Conservation (phyloP, 2,113 vertebrate species). For the Strigops habroptila region DNA sequence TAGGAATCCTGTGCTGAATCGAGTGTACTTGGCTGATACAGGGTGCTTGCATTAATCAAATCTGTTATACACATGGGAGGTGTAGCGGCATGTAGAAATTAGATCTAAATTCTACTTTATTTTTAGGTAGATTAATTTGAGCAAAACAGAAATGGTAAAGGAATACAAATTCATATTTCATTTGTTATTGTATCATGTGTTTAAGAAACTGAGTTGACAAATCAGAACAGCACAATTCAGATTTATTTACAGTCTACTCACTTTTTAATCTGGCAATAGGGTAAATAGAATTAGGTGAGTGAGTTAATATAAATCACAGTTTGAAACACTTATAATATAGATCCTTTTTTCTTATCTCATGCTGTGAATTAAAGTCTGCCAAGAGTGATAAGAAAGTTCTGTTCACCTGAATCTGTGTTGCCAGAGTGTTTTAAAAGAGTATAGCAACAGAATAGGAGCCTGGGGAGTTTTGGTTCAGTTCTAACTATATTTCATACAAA, state of each 20-base stretch:
- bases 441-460: not conserved
- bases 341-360: not conserved
- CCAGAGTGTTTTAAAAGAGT: slow-evolving; percentile 44
- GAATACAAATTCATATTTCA: not conserved
- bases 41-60: not conserved
- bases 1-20: not conserved
- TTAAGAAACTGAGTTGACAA: not conserved
- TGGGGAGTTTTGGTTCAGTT: not conserved
- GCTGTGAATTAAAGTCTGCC: slow-evolving; percentile 45
- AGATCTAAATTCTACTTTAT: not conserved
- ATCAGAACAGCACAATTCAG: not conserved
- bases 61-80: not conserved
- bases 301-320: not conserved
- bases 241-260: not conserved
- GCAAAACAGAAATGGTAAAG: not conserved
- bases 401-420: slow-evolving; percentile 56
- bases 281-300: not conserved
- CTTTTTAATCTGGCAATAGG: not conserved
- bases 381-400: slow-evolving; percentile 64
- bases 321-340: slow-evolving; percentile 9
- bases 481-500: slow-evolving; percentile 12
- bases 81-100: not conserved
- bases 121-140: not conserved
- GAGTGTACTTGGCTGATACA: not conserved
- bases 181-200: not conserved